These are phyloP conservation scores for Drosophila nr. fundita DNA, from an alignment of 2,888 invertebrate genomes.

Conservation along the genomic window DNA sequence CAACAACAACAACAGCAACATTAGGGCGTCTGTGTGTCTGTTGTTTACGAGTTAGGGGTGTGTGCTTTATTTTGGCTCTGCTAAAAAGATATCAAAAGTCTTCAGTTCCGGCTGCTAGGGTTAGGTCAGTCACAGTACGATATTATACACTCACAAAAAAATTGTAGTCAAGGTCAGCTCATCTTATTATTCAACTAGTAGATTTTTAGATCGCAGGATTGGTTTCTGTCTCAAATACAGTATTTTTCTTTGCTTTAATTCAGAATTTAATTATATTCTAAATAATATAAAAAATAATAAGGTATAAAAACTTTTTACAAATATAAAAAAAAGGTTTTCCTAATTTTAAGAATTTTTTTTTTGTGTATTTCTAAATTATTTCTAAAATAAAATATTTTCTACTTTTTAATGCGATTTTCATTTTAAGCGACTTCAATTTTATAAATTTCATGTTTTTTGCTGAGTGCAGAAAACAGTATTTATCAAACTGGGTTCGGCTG, in stretches of 20 bases:
- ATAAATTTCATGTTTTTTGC: not conserved
- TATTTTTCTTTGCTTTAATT: not conserved
- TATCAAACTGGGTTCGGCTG: not conserved
- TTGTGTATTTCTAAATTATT: not conserved
- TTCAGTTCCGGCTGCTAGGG: not conserved
- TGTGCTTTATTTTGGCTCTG: not conserved
- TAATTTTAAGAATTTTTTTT: not conserved
- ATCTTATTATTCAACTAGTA: not conserved
- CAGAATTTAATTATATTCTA: not conserved
- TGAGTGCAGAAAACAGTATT: not conserved
- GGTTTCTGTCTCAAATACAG: not conserved
- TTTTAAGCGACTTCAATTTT: rapidly evolving
- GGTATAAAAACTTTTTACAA: not conserved
- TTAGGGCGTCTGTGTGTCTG: not conserved
- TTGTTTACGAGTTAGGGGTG: not conserved
- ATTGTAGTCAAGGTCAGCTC: not conserved
- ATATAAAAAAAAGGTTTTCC: not conserved
- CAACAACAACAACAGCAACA: not conserved
- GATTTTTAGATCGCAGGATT: not conserved
- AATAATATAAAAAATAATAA: not conserved
- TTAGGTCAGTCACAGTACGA: conserved; percentile 11
- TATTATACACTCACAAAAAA: not conserved
- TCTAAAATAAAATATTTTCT: not conserved
- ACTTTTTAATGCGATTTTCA: not conserved
- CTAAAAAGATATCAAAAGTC: not conserved